Evolutionary conservation across 2,797 vertebrate species (phyloP), one percentile per base, ranked within the genome.

Genomic region (Rhincodon typus): DNA sequence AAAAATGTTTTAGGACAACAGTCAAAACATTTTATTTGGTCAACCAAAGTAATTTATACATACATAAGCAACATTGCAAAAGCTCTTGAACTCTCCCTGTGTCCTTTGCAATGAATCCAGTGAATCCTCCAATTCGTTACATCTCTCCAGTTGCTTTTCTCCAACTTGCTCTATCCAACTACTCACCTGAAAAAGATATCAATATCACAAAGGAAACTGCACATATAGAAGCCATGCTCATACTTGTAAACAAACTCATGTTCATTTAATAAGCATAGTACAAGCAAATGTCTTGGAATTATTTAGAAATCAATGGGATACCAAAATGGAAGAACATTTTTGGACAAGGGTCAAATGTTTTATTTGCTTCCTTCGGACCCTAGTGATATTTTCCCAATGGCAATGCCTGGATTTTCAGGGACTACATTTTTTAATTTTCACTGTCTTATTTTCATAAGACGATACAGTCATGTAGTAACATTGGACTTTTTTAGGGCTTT

Each of bases 151-250:
- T 5, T 96, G 96, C 67, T 96, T 97, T 96, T 98, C 98, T 10
- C 99, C 99, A 4, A 98, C 98, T 27, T 98, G 97, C 97, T 98
- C 97, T 1, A 99, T 97, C 99, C 99, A 99, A 69, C 96, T 96
- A 96, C 97, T 98, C 96, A 99, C 98, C 99, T 99, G 97, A 62
- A n/a, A 93, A 91, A 95, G 95, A 77, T 91, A 91, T n/a, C 88
- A 91, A 91, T 17, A 90, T 30, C 57, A n/a, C 53, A 72, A 12
- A 69, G 19, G 42, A 72, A n/a, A 46, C 70, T 38, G 5, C 21
- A 91, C 34, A 91, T n/a, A 50, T 15, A 94, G 42, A 72, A 34
- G 30, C 67, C 42, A 30, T 27, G 50, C 30, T 15, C 66, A 30
- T 25, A 94, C 27, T 23, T 50, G 46, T 30, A 94, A 53, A 53